Conservation (phyloP, 64 coral and sea anemone species). For the Pachyseris speciosa region DNA sequence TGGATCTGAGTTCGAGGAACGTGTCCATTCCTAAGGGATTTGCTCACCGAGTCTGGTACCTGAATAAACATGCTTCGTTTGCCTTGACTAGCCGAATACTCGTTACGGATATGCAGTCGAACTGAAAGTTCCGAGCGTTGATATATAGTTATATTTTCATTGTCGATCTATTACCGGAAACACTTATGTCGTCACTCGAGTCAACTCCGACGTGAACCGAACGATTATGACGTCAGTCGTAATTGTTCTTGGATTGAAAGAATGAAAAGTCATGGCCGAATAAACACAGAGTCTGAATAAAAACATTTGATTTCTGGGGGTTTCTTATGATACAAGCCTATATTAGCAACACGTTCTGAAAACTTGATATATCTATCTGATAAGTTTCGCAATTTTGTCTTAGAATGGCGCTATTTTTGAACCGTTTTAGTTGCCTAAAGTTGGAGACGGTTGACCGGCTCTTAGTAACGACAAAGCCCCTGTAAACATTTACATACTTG, state of each 20-base stretch:
- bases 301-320: neutral
- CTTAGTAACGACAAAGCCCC: constrained; percentile 25
- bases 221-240: constrained; percentile 3
- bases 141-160: constrained; percentile 53
- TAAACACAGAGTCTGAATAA: neutral
- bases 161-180: constrained; percentile 39
- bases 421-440: neutral
- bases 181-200: constrained; percentile 36
- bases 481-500: constrained; percentile 51
- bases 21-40: constrained; percentile 7
- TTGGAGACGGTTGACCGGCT: neutral
- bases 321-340: neutral
- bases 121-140: neutral
- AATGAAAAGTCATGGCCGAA: constrained; percentile 14
- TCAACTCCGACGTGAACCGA: constrained; percentile 34
- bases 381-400: neutral
- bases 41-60: constrained; percentile 39
- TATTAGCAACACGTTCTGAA: neutral
- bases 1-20: constrained; percentile 4
- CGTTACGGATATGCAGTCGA: constrained; percentile 22
- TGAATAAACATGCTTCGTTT: constrained; percentile 28
- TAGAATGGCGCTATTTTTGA: neutral
- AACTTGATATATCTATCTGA: neutral
- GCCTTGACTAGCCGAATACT: neutral
- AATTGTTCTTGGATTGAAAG: neutral